Base-by-base conservation (phyloP, 2,888 invertebrate genomes). In the Mythimna ferrago region DNA sequence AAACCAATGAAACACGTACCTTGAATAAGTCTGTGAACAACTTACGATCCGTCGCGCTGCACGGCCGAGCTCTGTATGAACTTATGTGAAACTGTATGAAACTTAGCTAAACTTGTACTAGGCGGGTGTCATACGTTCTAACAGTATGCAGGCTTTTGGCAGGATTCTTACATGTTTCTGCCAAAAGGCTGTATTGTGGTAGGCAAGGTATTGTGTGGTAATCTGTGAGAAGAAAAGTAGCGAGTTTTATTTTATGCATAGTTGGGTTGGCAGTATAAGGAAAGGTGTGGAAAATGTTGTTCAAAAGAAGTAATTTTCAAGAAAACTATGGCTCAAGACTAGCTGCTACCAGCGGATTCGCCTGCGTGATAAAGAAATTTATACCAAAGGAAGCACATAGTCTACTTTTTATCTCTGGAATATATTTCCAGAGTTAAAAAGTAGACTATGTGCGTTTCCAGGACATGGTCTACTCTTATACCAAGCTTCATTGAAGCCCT, bases 141-240 rank as follows among this genome's bases (percentile, higher is more conserved):
- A 68, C 62, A 56, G 70, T 83, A 86, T 79, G 73, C 84, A 78
- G 66, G 65, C 56, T 75, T 71, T 84, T 86, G 85, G 84, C 84
- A 78, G 76, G 58, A 81, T 76, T 76, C 81, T 82, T 83, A 68
- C 71, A 63, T 80, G 78, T 70, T 76, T 54, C 71, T 83, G 85
- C 86, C 85, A 84, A 85, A 74, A 79, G 71, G 73, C 58, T 77
- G 78, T 81, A 75, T 76, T 78, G 68, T 74, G 58, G 35, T 44
- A 57, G 54, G 64, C 54, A 78, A 76, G 66, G 79, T 85, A 83
- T 83, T 66, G 76, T 76, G 66, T 51, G 38, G 73, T 74, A 71
- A 76, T 71, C 66, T 78, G 58, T 60, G 54, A 53, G 57, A 61
- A 44, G 65, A 62, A 66, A 79, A 61, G 61, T 70, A 56, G 54